These are phyloP conservation scores for Leptobrachium leishanense DNA, from an alignment of 2,113 vertebrate species.

Conservation along the genomic window DNA sequence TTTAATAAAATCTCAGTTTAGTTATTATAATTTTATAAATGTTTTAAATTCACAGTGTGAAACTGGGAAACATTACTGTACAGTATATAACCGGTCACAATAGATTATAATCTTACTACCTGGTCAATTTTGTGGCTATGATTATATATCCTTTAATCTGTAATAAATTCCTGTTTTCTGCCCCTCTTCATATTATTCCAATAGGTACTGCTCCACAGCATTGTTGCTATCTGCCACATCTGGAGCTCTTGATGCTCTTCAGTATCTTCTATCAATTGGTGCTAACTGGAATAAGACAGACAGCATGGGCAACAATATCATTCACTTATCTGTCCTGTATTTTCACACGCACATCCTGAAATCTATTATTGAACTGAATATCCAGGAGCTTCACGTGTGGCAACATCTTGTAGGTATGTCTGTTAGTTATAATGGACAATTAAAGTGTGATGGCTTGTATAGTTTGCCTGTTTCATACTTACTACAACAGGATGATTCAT, in stretches of 20 bases:
- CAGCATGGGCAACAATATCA: constrained; percentile 67
- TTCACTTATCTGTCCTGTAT: constrained; percentile 68
- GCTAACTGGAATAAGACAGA: constrained; percentile 69
- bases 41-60: no score
- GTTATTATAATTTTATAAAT: no score
- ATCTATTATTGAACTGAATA: constrained; percentile 62
- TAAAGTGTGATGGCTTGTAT: no score
- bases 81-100: background rate
- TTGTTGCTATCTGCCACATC: constrained; percentile 69
- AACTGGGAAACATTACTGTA: background rate
- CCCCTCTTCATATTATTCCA: background rate
- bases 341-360: constrained; percentile 70
- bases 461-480: no score
- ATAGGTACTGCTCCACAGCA: constrained; percentile 66
- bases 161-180: background rate
- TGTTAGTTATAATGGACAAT: no score
- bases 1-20: no score
- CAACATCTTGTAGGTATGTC: constrained; percentile 68
- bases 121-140: no score
- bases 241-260: constrained; percentile 67
- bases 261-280: constrained; percentile 65
- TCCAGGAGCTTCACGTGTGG: constrained; percentile 71
- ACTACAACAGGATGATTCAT: no score
- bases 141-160: no score
- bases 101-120: no score